A percentile compares a stretch with the other conserved stretches of the same genome.
Conservation (phyloP, 1,140 invertebrate species). For the Drosophila murphyi region DNA sequence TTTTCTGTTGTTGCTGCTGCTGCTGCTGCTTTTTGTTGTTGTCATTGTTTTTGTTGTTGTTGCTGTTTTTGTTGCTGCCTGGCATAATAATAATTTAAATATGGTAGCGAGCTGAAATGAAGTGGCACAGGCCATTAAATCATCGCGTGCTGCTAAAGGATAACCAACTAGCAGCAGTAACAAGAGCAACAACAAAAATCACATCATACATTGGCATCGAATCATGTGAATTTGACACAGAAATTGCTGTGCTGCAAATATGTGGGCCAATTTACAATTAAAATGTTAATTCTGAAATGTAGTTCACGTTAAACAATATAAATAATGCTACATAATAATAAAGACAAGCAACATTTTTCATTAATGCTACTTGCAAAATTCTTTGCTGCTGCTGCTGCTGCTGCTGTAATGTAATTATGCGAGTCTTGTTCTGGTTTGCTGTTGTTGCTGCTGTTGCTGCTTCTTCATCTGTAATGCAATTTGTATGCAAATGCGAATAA, state of each 20-base stretch:
- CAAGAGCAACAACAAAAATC: constrained; percentile 21
- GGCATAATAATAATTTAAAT: constrained; percentile 80
- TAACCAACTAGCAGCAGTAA: constrained; percentile 55
- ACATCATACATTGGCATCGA: constrained; percentile 38
- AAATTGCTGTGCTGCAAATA: constrained; percentile 16
- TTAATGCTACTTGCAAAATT: constrained; percentile 46
- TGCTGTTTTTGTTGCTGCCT: constrained; percentile 46
- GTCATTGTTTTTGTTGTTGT: constrained; percentile 20
- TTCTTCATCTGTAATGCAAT: constrained; percentile 79
- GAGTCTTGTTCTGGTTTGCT: constrained; percentile 50
- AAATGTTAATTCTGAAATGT: constrained; percentile 49
- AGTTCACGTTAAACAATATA: constrained; percentile 35
- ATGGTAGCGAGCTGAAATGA: constrained; percentile 66
- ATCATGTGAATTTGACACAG: constrained; percentile 25
- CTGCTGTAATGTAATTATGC: constrained; percentile 67
- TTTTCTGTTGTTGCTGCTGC: constrained; percentile 54
- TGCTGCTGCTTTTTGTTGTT: constrained; percentile 18
- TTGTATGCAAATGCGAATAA: constrained; percentile 82
- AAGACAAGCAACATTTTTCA: constrained; percentile 32
- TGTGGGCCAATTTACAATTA: constrained; percentile 39
- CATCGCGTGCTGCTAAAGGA: constrained; percentile 80
- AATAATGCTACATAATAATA: constrained; percentile 24
- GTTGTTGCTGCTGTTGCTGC: constrained; percentile 44
- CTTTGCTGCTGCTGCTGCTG: constrained; percentile 37
- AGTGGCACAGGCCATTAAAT: constrained; percentile 79